These are phyloP conservation scores for Parazoanthus darwini DNA, from an alignment of 92 coral and sea anemone species.

Conservation along the genomic window DNA sequence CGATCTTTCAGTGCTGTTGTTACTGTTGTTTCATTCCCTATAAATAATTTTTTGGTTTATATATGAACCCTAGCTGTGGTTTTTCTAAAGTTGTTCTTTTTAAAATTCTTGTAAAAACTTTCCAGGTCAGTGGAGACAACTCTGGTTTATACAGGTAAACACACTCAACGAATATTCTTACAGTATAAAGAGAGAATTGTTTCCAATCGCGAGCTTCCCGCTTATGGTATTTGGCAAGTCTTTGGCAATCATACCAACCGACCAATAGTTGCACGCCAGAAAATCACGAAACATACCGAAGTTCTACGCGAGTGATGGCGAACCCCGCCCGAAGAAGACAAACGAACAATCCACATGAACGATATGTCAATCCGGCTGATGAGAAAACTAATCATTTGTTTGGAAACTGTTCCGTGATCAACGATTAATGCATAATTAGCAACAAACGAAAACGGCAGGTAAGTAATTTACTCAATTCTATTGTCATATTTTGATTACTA, in stretches of 20 bases:
- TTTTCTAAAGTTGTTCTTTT: too few relatives aligned
- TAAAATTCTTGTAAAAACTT: too few relatives aligned
- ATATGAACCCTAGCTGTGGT: too few relatives aligned
- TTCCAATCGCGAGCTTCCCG: too few relatives aligned
- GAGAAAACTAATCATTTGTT: background rate
- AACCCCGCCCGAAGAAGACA: background rate
- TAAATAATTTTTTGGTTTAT: too few relatives aligned
- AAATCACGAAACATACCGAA: conserved; percentile 14
- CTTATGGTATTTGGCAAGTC: background rate
- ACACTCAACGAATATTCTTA: too few relatives aligned
- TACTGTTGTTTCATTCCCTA: too few relatives aligned
- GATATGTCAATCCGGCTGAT: background rate
- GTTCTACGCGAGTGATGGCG: background rate
- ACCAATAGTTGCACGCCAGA: background rate
- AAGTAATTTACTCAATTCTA: too few relatives aligned
- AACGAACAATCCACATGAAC: background rate
- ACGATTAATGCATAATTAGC: background rate
- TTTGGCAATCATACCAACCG: background rate
- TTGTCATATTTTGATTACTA: background rate
- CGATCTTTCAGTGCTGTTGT: too few relatives aligned
- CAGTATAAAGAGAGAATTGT: too few relatives aligned
- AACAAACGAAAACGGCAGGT: background rate
- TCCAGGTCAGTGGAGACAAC: too few relatives aligned
- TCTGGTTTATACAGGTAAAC: too few relatives aligned
- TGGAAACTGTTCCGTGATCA: background rate